Conservation (phyloP, 1,140 invertebrate genomes). For the Pissodes strobi region DNA sequence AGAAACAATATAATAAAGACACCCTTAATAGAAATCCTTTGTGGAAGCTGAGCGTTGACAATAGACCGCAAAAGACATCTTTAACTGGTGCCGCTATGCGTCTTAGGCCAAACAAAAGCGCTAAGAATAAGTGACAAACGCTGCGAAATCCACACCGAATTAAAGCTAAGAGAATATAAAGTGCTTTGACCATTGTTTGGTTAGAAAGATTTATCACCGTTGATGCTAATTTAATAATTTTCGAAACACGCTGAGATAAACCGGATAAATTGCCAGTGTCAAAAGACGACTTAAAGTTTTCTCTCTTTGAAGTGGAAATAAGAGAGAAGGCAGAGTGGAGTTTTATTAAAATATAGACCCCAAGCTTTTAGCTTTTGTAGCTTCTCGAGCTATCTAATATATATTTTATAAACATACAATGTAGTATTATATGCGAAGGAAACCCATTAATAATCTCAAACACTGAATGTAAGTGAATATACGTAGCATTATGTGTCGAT, state of each 20-base stretch:
- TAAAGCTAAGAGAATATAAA: constrained; percentile 32
- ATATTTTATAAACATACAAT: constrained; percentile 26
- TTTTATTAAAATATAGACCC: constrained; percentile 26
- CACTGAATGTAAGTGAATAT: constrained; percentile 14
- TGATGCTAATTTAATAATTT: constrained; percentile 35
- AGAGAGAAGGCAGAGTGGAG: constrained; percentile 20
- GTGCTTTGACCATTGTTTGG: constrained; percentile 27
- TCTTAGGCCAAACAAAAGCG: constrained; percentile 16
- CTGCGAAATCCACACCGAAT: constrained; percentile 23
- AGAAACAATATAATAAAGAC: constrained; percentile 26
- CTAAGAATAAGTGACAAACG: constrained; percentile 23
- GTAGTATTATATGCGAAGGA: constrained; percentile 16
- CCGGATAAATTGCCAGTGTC: constrained; percentile 30
- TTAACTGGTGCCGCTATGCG: constrained; percentile 20
- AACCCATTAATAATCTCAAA: constrained; percentile 24
- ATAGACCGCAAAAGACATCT: constrained; percentile 31
- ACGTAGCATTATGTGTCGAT: no score
- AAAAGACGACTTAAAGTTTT: constrained; percentile 28
- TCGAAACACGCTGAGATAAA: constrained; percentile 28
- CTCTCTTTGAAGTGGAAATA: constrained; percentile 27
- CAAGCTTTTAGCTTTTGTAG: constrained; percentile 30
- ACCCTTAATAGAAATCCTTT: constrained; percentile 24
- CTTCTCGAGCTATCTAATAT: constrained; percentile 22
- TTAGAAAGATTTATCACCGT: constrained; percentile 26
- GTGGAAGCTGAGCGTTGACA: constrained; percentile 10